Conservation (phyloP, 35 echinoderm and acorn worm species). For the Holothuria glaberrima region DNA sequence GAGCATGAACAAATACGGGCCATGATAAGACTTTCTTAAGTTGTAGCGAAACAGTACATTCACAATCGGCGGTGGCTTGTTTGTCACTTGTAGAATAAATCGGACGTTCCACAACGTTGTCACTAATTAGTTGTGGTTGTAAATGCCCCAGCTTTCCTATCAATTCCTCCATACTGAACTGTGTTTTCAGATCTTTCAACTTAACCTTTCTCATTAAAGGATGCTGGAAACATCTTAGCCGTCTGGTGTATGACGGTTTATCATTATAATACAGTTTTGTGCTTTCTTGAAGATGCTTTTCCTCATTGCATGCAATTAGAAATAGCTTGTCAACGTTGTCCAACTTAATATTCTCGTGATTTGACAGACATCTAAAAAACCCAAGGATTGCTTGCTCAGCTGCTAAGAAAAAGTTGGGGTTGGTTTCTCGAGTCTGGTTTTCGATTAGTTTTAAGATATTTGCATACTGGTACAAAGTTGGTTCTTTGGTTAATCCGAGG, state of each 20-base stretch:
- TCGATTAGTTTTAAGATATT: not conserved
- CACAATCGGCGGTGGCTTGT: not conserved
- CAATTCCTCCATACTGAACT: not conserved
- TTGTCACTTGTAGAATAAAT: too few species aligned
- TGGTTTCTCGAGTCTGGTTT: not conserved
- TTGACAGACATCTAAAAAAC: not conserved
- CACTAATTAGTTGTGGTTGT: not conserved
- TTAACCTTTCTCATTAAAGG: not conserved
- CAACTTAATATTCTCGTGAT: not conserved
- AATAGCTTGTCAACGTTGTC: not conserved
- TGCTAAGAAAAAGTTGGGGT: not conserved
- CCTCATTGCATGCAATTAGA: too few species aligned
- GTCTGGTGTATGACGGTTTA: not conserved
- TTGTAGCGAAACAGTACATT: not conserved
- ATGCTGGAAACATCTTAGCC: not conserved
- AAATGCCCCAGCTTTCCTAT: not conserved
- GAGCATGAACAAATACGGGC: not conserved
- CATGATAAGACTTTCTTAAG: not conserved
- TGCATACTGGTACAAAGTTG: not conserved
- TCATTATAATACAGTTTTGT: not conserved
- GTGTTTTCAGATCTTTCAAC: too few species aligned
- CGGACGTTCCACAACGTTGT: not conserved
- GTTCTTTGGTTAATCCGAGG: not conserved
- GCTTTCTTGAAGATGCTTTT: not conserved
- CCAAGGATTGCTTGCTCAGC: not conserved